Evolutionary conservation across 2,797 vertebrate species (phyloP).

Genomic region (Gallinago nigripennis): DNA sequence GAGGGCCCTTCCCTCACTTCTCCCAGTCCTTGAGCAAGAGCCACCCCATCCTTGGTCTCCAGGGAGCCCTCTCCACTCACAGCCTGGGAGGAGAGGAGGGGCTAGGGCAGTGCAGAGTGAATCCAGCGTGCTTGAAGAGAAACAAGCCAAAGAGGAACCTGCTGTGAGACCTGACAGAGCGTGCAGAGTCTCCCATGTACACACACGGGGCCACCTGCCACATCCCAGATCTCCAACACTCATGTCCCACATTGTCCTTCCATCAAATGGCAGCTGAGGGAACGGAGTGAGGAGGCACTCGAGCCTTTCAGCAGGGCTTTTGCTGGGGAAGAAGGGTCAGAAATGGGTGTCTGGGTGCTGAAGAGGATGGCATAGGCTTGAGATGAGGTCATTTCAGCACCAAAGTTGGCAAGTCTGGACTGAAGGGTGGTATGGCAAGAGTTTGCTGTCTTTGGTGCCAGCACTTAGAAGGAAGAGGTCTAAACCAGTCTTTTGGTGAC

Average conservation of each 20-base stretch:
- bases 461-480: background rate
- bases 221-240: background rate
- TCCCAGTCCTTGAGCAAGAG: background rate
- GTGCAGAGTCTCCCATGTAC: background rate
- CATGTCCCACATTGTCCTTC: background rate
- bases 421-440: background rate
- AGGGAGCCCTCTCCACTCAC: background rate
- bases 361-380: slow-evolving; percentile 13
- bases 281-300: background rate
- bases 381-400: slow-evolving; percentile 35
- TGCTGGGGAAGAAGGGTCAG: background rate
- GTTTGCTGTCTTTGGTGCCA: background rate
- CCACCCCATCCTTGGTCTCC: background rate
- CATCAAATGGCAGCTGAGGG: slow-evolving; percentile 20
- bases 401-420: background rate
- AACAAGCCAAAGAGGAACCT: background rate
- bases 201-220: background rate
- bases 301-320: background rate
- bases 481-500: background rate
- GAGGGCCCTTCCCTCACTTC: background rate
- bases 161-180: background rate
- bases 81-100: background rate
- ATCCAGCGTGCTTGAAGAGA: background rate
- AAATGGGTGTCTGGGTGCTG: slow-evolving; percentile 31
- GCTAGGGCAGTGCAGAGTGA: background rate